phyloP scores from a whole-genome alignment of 2,113 vertebrate species.

The Pycnonotus jocosus region DNA sequence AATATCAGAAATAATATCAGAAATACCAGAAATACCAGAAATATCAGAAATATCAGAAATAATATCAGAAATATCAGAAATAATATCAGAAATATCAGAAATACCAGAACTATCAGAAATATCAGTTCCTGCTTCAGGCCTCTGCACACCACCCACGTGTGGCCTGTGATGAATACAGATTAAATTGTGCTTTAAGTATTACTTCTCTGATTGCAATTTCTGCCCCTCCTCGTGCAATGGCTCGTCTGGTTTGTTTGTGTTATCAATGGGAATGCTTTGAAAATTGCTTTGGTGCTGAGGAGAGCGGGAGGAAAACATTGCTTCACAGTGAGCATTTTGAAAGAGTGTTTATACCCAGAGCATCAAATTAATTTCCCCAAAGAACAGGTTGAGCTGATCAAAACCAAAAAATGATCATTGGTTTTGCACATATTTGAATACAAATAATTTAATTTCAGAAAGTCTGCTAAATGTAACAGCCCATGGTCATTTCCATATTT shows the following conservation, averaged over 20 bases:
- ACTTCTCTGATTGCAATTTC: conserved; percentile 16
- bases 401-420: conserved; percentile 26
- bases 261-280: neutral
- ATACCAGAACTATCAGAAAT: neutral
- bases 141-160: neutral
- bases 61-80: neutral
- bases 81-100: neutral
- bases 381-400: conserved; percentile 41
- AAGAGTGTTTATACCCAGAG: conserved; percentile 30
- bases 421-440: conserved; percentile 35
- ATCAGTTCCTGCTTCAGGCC: neutral
- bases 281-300: conserved; percentile 47
- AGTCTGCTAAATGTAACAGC: neutral
- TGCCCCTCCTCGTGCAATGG: conserved; percentile 4
- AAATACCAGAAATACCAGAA: neutral
- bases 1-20: too few species aligned
- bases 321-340: neutral
- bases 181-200: neutral
- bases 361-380: conserved; percentile 46
- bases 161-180: neutral
- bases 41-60: neutral
- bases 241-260: neutral
- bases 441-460: conserved; percentile 41
- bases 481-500: conserved; percentile 13
- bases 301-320: conserved; percentile 10